Conservation (phyloP, 2,888 invertebrate species). For the Erebia ligea region DNA sequence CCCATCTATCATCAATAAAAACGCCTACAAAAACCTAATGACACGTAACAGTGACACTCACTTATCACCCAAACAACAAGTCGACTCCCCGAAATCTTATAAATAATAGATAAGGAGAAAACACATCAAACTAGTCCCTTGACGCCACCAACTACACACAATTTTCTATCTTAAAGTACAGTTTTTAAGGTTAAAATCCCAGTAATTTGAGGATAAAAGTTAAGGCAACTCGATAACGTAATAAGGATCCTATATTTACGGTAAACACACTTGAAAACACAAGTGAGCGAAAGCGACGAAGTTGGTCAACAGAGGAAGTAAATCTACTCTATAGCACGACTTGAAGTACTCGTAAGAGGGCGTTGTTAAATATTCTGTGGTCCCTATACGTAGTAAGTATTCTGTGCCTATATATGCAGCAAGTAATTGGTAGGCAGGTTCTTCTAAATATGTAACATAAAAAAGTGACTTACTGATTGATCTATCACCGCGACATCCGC, state of each 20-base stretch:
- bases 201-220: background rate
- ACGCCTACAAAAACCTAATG: slow-evolving; percentile 20
- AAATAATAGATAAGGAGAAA: slow-evolving; percentile 27
- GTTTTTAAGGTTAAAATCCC: background rate
- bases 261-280: slow-evolving; percentile 28
- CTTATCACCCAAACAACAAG: slow-evolving; percentile 20
- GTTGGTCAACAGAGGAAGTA: slow-evolving; percentile 20
- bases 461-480: background rate
- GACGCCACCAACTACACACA: background rate
- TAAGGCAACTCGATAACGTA: slow-evolving; percentile 25
- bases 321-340: slow-evolving; percentile 1
- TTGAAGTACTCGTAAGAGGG: background rate
- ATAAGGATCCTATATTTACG: slow-evolving; percentile 28
- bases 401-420: background rate
- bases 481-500: too few relatives aligned
- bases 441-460: background rate
- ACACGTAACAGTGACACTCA: slow-evolving; percentile 23
- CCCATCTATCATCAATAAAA: slow-evolving; percentile 18
- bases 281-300: slow-evolving; percentile 22
- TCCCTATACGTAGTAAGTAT: background rate
- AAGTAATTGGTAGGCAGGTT: background rate
- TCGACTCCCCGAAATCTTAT: slow-evolving; percentile 26
- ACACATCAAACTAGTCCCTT: slow-evolving; percentile 21
- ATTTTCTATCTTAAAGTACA: background rate
- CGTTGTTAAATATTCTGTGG: slow-evolving; percentile 9